phyloP scores from a whole-genome alignment of 2,888 invertebrate genomes.

The Griposia aprilina region DNA sequence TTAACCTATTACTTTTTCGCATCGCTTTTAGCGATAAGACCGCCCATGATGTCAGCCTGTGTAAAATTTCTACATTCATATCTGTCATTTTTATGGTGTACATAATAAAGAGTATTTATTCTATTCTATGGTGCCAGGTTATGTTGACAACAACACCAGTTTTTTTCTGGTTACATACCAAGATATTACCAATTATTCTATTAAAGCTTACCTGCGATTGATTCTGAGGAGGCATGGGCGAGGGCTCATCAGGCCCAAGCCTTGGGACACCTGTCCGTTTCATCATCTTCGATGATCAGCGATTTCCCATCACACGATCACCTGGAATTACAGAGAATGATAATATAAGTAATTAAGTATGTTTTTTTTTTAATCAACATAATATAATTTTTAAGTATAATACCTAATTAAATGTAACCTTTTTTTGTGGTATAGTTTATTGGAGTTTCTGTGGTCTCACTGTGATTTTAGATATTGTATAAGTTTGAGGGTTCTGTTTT shows the following conservation, averaged over 20 bases:
- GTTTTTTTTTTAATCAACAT: not conserved
- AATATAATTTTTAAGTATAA: not conserved
- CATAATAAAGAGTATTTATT: too few relatives aligned
- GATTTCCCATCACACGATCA: constrained; percentile 78
- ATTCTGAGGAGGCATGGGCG: constrained; percentile 76
- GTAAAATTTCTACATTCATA: too few relatives aligned
- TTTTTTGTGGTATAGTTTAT: not conserved
- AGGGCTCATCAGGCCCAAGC: constrained; percentile 80
- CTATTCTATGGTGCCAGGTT: too few relatives aligned
- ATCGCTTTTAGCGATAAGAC: too few relatives aligned
- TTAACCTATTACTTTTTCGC: too few relatives aligned
- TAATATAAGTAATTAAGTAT: constrained; percentile 12
- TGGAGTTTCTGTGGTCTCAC: not conserved
- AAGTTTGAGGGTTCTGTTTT: not conserved
- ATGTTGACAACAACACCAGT: not conserved
- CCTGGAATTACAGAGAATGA: constrained; percentile 73
- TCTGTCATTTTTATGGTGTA: too few relatives aligned
- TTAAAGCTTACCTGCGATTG: constrained; percentile 76
- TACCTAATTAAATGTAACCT: not conserved
- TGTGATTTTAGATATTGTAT: not conserved
- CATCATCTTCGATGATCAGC: constrained; percentile 77
- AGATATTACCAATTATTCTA: not conserved
- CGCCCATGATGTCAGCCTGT: too few relatives aligned
- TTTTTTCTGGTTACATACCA: not conserved
- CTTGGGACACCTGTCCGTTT: constrained; percentile 81